Conservation (phyloP, 2,797 vertebrate species). For the Rousettus madagascariensis region DNA sequence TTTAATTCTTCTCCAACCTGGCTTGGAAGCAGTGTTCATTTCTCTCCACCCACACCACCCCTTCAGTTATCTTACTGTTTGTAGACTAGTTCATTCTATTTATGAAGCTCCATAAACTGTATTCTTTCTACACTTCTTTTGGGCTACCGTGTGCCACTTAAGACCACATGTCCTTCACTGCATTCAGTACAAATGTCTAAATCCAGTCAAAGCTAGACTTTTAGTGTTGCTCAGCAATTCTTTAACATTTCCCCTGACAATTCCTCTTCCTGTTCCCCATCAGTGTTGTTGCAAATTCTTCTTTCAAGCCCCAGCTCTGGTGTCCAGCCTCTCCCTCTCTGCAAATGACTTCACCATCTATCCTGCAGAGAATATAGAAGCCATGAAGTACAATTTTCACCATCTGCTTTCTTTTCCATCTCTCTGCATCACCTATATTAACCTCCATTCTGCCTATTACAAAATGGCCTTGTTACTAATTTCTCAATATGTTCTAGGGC, state of each 20-base stretch:
- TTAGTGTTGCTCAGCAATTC: not conserved
- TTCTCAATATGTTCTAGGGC: not conserved
- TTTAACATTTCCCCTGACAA: not conserved
- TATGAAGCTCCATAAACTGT: not conserved
- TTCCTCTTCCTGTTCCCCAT: not conserved
- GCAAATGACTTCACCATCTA: not conserved
- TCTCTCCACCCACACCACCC: not conserved
- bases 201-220: not conserved
- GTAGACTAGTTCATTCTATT: not conserved
- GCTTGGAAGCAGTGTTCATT: not conserved
- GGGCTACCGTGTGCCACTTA: not conserved
- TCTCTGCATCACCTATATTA: not conserved
- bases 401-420: not conserved
- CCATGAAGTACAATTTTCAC: not conserved
- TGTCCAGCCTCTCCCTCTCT: not conserved
- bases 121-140: not conserved
- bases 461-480: not conserved
- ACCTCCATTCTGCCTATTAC: not conserved
- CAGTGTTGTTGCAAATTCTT: not conserved
- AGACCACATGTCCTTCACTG: not conserved
- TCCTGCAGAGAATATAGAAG: not conserved
- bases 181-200: not conserved
- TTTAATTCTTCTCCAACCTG: not conserved
- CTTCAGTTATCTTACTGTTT: not conserved
- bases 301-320: not conserved